Conservation (phyloP, 2,888 invertebrate genomes). For the Argynnis bischoffii region DNA sequence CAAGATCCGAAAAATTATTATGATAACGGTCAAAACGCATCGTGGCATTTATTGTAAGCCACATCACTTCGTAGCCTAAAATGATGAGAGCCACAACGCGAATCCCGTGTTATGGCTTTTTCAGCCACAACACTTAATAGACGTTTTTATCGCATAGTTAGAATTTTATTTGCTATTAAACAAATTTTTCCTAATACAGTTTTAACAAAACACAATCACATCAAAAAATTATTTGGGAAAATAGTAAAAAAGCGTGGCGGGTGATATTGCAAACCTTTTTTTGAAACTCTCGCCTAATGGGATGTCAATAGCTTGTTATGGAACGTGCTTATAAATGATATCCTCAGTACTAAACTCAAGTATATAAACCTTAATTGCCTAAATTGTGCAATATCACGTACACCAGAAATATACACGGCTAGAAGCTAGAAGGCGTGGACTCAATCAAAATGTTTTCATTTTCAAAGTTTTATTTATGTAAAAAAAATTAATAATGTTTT, state of each 20-base stretch:
- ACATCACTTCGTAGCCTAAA: too few species aligned
- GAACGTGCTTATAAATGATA: conserved; percentile 16
- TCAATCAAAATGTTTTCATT: not conserved
- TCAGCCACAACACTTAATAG: too few species aligned
- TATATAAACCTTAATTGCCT: conserved; percentile 26
- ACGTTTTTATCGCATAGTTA: too few species aligned
- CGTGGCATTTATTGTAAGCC: too few species aligned
- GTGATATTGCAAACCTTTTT: not conserved
- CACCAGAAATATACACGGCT: conserved; percentile 23
- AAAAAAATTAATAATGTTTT: conserved; percentile 1
- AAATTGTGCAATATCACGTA: conserved; percentile 30
- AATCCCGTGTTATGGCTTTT: too few species aligned
- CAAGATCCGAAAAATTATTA: too few species aligned
- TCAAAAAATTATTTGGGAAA: too few species aligned
- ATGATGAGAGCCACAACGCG: too few species aligned
- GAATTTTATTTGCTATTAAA: too few species aligned
- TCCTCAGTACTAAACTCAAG: not conserved
- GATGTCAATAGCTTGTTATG: conserved; percentile 7
- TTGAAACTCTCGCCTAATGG: not conserved
- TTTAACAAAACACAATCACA: too few species aligned
- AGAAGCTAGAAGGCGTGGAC: not conserved
- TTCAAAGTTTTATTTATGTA: not conserved
- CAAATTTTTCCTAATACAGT: too few species aligned
- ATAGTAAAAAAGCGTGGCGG: not conserved
- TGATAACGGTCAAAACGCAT: too few species aligned